Base-by-base conservation (phyloP, 2,888 invertebrate genomes). In the Agrochola lychnidis region DNA sequence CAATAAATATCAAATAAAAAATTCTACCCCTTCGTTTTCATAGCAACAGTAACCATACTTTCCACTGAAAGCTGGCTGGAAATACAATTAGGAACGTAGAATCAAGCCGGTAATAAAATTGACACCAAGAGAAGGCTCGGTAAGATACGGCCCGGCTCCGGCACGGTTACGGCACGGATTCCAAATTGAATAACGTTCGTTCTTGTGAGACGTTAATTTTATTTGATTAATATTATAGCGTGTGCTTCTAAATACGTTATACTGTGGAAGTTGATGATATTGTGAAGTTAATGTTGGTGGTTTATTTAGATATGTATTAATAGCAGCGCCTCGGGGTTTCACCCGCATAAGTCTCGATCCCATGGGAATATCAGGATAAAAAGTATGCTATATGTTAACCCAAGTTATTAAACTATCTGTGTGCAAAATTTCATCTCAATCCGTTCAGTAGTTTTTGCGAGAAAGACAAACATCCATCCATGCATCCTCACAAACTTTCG, bases 101-200 rank as follows among this genome's bases (percentile, higher is more conserved):
- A 81, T 73, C 70, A 70, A 73, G 73, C 10, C 14, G 61, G 70
- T 67, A 70, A 84, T 67, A 67, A 80, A 70, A 81, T 84, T 72
- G 64, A 53, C 66, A 66, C 70, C 48, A n/a, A 69, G 30, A 51
- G 14, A 45, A 79, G 16, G n/a, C 12, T 64, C 59, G 12, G 19
- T 25, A 22, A 45, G n/a, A 71, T 53, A 53, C 59, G 70, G 14
- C 57, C 57, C 56, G 71, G 36, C 59, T 42, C 19, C 62, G 61
- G 22, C 25, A 63, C 1, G 56, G 25, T 25, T 42, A 42, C 36
- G 53, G 48, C 57, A 68, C 16, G 16, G 51, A n/a, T 81, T 45
- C 3, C 12, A 70, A 84, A 82, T 84, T 73, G 48, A 84, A 84
- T 84, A 85, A 81, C 53, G 62, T 59, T 61, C 59, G n/a, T 70